These are phyloP conservation scores for Taenioides sp. DNA, from an alignment of 2,797 vertebrate genomes.

Conservation along the genomic window DNA sequence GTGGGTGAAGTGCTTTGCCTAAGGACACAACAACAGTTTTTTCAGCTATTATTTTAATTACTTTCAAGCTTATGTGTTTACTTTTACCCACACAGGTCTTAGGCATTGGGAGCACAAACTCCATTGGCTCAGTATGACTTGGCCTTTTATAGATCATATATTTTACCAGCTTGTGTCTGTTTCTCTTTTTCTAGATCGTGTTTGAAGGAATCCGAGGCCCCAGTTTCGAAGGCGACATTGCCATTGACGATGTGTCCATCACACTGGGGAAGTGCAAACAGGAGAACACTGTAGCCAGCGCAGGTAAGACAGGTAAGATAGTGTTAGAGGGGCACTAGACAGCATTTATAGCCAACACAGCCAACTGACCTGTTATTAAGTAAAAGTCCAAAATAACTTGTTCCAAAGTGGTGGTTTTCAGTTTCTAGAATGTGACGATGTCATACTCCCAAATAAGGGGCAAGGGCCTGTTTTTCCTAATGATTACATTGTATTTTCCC, in stretches of 20 bases:
- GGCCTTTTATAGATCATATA: neutral
- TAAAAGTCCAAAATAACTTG: too few species aligned
- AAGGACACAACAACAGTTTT: too few species aligned
- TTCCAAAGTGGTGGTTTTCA: too few species aligned
- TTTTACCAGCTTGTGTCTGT: neutral
- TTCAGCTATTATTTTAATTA: too few species aligned
- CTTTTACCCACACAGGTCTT: neutral
- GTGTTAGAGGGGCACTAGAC: neutral
- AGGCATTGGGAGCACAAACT: neutral
- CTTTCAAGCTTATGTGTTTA: too few species aligned
- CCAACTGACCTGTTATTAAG: too few species aligned
- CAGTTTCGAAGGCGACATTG: constrained; percentile 93
- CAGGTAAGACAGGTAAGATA: constrained; percentile 80
- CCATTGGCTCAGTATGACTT: neutral
- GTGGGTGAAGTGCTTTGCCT: too few species aligned
- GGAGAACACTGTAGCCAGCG: constrained; percentile 76
- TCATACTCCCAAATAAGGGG: too few species aligned
- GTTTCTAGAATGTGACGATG: too few species aligned
- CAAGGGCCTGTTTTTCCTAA: too few species aligned
- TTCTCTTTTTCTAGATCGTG: constrained; percentile 82
- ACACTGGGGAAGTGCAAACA: constrained; percentile 90
- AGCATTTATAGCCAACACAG: neutral
- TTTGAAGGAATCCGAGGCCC: constrained; percentile 93
- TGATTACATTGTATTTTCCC: too few species aligned
- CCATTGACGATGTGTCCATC: constrained; percentile 93